phyloP scores from a whole-genome alignment of 2,888 invertebrate species.

The Agrilus mali region DNA sequence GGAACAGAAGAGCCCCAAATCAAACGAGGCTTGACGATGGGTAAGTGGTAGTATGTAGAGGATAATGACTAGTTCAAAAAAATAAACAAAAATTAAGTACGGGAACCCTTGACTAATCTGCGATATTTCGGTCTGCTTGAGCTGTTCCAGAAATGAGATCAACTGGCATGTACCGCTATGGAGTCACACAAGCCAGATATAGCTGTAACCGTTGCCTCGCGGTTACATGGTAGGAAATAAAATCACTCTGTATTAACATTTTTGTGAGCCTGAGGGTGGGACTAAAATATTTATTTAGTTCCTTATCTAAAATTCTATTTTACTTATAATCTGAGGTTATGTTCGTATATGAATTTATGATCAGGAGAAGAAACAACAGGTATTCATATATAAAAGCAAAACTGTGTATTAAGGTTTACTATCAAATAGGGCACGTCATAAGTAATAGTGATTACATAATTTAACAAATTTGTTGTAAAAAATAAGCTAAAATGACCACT shows the following conservation, averaged over 20 bases:
- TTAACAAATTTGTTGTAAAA: too few relatives aligned
- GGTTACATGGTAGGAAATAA: slow-evolving; percentile 36
- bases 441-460: too few relatives aligned
- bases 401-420: too few relatives aligned
- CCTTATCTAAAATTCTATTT: too few relatives aligned
- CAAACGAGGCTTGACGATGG: slow-evolving; percentile 22
- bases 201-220: slow-evolving; percentile 32
- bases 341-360: too few relatives aligned
- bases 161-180: slow-evolving; percentile 30
- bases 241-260: slow-evolving; percentile 14
- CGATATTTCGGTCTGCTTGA: slow-evolving; percentile 38
- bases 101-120: slow-evolving; percentile 33
- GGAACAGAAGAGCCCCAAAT: slow-evolving; percentile 27
- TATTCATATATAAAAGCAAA: too few relatives aligned
- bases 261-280: slow-evolving; percentile 27
- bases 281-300: slow-evolving; percentile 8
- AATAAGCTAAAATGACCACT: too few relatives aligned
- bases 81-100: slow-evolving; percentile 20
- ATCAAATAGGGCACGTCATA: too few relatives aligned
- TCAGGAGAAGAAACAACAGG: too few relatives aligned
- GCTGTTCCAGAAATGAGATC: slow-evolving; percentile 38
- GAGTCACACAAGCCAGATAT: slow-evolving; percentile 24
- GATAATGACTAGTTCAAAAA: slow-evolving; percentile 12
- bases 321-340: too few relatives aligned
- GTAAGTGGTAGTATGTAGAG: slow-evolving; percentile 23